phyloP scores from a whole-genome alignment of 2,888 invertebrate species.

The Netelia inedita region DNA sequence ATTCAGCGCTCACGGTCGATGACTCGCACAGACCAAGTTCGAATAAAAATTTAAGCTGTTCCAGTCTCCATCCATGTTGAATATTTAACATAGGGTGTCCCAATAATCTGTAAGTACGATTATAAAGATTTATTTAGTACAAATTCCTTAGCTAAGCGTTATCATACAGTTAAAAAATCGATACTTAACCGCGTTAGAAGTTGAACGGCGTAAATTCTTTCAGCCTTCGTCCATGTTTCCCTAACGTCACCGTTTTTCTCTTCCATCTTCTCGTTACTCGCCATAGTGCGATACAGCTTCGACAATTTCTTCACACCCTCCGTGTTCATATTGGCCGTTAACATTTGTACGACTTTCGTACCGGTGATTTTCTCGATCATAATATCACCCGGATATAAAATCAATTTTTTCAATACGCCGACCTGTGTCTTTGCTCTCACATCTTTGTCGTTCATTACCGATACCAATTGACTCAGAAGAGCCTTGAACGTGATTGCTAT shows the following conservation, averaged over 20 bases:
- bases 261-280: slow-evolving; percentile 87
- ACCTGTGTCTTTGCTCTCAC: slow-evolving; percentile 87
- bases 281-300: slow-evolving; percentile 88
- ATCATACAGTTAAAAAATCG: slow-evolving; percentile 80
- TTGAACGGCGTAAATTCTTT: slow-evolving; percentile 89
- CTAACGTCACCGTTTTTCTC: slow-evolving; percentile 85
- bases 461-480: slow-evolving; percentile 86
- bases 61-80: slow-evolving; percentile 89
- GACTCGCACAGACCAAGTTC: slow-evolving; percentile 89
- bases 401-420: slow-evolving; percentile 88
- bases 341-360: slow-evolving; percentile 88
- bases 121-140: neutral
- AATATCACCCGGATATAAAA: slow-evolving; percentile 90
- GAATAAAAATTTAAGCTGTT: slow-evolving; percentile 89
- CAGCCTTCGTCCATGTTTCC: slow-evolving; percentile 89
- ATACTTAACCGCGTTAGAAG: slow-evolving; percentile 84
- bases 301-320: slow-evolving; percentile 89
- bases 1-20: slow-evolving; percentile 87
- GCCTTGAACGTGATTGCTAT: slow-evolving; percentile 87
- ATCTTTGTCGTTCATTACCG: slow-evolving; percentile 86
- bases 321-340: slow-evolving; percentile 87
- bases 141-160: slow-evolving; percentile 72
- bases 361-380: slow-evolving; percentile 91
- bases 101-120: slow-evolving; percentile 83
- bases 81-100: slow-evolving; percentile 86